These are phyloP conservation scores for Liasis olivaceus DNA, from an alignment of 2,797 vertebrate genomes.

Conservation along the genomic window DNA sequence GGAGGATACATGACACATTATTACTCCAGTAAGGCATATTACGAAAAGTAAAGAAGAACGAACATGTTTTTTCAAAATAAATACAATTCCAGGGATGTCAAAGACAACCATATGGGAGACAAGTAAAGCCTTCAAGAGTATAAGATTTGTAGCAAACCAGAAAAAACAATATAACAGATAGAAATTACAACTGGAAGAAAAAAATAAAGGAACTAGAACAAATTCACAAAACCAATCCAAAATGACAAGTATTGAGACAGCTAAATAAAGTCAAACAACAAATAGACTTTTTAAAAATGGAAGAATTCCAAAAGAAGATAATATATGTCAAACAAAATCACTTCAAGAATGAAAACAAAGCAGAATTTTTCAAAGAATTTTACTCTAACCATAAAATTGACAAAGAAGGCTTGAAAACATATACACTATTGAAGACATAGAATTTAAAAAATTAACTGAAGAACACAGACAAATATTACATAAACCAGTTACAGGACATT, in stretches of 20 bases:
- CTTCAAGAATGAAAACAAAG: not conserved
- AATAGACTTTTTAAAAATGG: not conserved
- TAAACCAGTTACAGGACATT: not conserved
- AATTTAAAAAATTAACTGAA: not conserved
- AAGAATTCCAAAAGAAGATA: not conserved
- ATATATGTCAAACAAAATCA: not conserved
- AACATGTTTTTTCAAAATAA: not conserved
- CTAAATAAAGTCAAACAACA: not conserved
- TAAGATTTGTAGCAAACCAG: not conserved
- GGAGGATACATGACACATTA: not conserved
- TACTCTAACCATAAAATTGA: not conserved
- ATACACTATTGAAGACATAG: not conserved
- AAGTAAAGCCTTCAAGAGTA: not conserved
- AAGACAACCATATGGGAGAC: not conserved
- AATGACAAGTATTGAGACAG: not conserved
- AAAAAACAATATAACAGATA: not conserved
- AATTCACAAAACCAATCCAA: not conserved
- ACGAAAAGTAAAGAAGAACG: not conserved
- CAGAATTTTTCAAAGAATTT: not conserved
- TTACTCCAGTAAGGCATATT: not conserved
- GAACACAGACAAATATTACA: not conserved
- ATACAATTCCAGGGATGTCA: not conserved
- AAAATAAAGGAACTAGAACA: not conserved
- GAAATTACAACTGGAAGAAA: not conserved
- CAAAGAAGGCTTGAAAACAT: not conserved